phyloP scores from a whole-genome alignment of 2,113 vertebrate species.

The Otus sunia region DNA sequence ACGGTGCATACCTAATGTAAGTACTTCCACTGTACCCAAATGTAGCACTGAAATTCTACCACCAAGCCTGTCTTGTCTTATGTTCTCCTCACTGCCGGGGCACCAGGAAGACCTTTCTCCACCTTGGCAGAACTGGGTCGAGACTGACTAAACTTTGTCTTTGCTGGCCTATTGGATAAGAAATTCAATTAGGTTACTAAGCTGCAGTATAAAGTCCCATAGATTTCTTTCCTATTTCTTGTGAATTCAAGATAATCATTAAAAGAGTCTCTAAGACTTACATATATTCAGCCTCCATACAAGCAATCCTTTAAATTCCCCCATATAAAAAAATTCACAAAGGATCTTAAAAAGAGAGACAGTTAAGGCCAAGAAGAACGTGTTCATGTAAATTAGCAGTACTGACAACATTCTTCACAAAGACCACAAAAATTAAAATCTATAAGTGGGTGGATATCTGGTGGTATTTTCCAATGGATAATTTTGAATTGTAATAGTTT shows the following conservation, averaged over 20 bases:
- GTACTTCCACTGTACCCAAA: not conserved
- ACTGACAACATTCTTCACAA: not conserved
- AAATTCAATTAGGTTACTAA: not conserved
- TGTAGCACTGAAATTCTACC: not conserved
- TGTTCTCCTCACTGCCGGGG: not conserved
- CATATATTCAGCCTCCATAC: not conserved
- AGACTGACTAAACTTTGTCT: not conserved
- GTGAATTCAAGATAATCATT: not conserved
- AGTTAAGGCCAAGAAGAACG: not conserved
- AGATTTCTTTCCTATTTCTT: not conserved
- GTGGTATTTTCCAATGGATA: not conserved
- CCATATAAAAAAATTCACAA: not conserved
- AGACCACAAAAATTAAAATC: not conserved
- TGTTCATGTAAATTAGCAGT: not conserved
- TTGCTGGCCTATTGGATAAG: not conserved
- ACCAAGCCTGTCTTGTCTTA: not conserved
- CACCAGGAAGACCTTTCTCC: not conserved
- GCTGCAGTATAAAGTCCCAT: not conserved
- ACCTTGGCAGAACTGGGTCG: not conserved
- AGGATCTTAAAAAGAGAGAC: not conserved
- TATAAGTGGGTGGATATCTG: not conserved
- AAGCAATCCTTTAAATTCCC: not conserved
- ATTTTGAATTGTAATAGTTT: not conserved
- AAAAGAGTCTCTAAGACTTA: not conserved
- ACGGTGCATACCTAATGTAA: not conserved